Percentiles rank a stretch among this genome's conserved stretches.
phyloP scores from a whole-genome alignment of 1,140 invertebrate species.

The Nylanderia fulva region DNA sequence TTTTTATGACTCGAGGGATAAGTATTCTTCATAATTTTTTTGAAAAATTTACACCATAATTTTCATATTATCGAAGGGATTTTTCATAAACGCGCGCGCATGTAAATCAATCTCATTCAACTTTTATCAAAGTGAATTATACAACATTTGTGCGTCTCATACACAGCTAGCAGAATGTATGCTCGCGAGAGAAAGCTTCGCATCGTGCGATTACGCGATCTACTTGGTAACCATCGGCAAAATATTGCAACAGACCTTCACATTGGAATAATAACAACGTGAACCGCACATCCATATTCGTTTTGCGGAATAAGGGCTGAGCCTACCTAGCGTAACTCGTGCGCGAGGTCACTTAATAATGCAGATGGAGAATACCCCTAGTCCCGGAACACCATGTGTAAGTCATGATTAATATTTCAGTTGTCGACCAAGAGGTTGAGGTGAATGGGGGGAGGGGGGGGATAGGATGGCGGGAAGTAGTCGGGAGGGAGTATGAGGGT shows the following conservation, averaged over 20 bases:
- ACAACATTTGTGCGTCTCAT: background rate
- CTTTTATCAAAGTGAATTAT: background rate
- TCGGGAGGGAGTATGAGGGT: constrained; percentile 32
- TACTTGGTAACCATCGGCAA: constrained; percentile 19
- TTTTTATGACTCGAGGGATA: background rate
- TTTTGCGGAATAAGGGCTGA: constrained; percentile 59
- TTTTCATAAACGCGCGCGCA: background rate
- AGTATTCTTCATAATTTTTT: background rate
- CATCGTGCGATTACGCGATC: constrained; percentile 16
- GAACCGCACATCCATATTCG: constrained; percentile 70
- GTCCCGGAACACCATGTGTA: constrained; percentile 78
- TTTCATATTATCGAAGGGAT: background rate
- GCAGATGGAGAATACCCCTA: constrained; percentile 77
- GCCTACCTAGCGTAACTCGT: constrained; percentile 72
- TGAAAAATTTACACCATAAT: background rate
- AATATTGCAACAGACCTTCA: constrained; percentile 39
- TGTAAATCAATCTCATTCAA: background rate
- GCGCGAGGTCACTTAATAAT: constrained; percentile 79
- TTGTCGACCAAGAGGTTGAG: constrained; percentile 73
- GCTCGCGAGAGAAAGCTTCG: background rate
- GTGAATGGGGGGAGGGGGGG: constrained; percentile 35
- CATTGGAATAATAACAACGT: constrained; percentile 63
- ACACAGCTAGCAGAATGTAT: background rate
- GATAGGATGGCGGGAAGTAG: background rate
- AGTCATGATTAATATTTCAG: constrained; percentile 83